Base-by-base conservation (phyloP, 2,888 invertebrate genomes). In the Perizoma affinitatum region DNA sequence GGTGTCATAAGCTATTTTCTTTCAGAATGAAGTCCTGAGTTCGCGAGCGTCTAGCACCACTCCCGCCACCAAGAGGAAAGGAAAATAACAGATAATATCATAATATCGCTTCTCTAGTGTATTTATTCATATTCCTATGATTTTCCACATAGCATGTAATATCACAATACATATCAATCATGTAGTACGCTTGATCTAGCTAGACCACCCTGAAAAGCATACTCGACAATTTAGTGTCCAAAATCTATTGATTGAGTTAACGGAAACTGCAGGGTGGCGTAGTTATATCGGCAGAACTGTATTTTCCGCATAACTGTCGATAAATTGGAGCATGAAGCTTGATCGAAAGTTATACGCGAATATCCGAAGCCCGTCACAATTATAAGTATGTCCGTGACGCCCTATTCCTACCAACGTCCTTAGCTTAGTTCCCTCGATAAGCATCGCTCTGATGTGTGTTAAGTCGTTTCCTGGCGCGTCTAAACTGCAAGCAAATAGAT, bases 141-240 rank as follows among this genome's bases (percentile, higher is more conserved):
- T 82, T 86, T 80, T 88, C 88, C 89, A 88, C 83, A 87, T 90
- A 90, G 86, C 82, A 84, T 87, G 85, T 90, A 89, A 88, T 90
- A 91, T 90, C 90, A 90, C 88, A 90, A 88, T 86, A 90, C 90
- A 90, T 90, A 88, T 90, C 89, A 89, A 79, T 82, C 76, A 74
- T 78, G 81, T 79, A 54, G 44, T 53, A 53, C 34, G 51, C 51
- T 82, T 81, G 78, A 79, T 84, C 84, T 81, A 78, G 75, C 80
- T 71, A 72, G 69, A 50, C 42, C 8, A 42, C 10, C 34, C 7
- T 51, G 51, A 51, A 42, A 5, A 38, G 38, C 38, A 38, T 7
- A 38, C 1, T 7, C 38, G 38, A 5, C 38, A 38, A 6, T 38
- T 38, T 38, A 38, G 6, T 38, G 5, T 38, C 38, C 4, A 38